Evolutionary conservation across 2,888 invertebrate genomes (phyloP), one percentile per base, ranked within the genome.

Genomic region (Acronicta leporina): DNA sequence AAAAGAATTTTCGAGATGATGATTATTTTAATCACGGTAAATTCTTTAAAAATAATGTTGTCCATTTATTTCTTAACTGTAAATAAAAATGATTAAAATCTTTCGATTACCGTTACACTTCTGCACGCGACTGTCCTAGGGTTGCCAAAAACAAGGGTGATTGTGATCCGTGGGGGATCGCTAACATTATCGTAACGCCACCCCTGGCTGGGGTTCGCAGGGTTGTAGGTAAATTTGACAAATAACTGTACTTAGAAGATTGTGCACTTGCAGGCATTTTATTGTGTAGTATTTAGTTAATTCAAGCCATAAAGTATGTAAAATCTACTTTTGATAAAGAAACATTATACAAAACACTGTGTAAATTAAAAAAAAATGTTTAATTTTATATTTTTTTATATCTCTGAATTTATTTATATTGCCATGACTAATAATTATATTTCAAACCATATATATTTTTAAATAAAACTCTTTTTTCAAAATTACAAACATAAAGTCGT

Each of bases 111-210:
- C 2, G 7, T 20, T 68, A 53, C 33, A 80, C 72, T 82, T 85
- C 54, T 77, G 30, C 6, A n/a, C 63, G 0, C 52, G 50, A 79
- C 44, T 77, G 74, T 82, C 80, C 80, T 14, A 27, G 46, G 68
- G 69, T 64, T 54, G 50, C 50, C 50, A 66, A 71, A 76, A 79
- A 82, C 84, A 85, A 80, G 82, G 81, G 84, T 77, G 81, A 55
- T 72, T 49, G 63, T 52, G 52, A 63, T 77, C 81, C 79, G 51
- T 51, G 25, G 79, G 82, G 84, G 78, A 70, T 71, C 56, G 68
- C 70, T 68, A 68, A 74, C 81, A 81, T 82, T 78, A 82, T 80
- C 73, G 76, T 81, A 82, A 77, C 65, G 73, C 74, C 65, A 70
- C 73, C 71, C 68, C 54, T 64, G 61, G 53, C 49, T 20, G 47